These are phyloP conservation scores for Allophyes oxyacanthae DNA, from an alignment of 2,888 invertebrate species.

Conservation along the genomic window DNA sequence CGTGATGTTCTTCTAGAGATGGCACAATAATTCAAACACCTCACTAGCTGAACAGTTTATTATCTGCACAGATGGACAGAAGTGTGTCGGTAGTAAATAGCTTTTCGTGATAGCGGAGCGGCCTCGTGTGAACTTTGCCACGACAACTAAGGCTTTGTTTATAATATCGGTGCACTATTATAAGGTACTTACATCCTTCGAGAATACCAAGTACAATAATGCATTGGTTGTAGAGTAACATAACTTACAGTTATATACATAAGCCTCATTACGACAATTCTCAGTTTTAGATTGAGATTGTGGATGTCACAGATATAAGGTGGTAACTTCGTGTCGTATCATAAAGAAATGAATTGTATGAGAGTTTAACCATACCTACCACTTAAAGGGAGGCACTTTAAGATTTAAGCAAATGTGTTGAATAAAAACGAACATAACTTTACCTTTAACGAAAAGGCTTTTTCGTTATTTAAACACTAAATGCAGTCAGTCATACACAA, in stretches of 20 bases:
- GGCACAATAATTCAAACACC: conserved; percentile 63
- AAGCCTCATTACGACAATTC: conserved; percentile 51
- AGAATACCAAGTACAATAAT: conserved; percentile 18
- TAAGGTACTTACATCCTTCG: too few species aligned
- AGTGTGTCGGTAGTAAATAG: conserved; percentile 79
- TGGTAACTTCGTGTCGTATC: conserved; percentile 41
- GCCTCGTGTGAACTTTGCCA: conserved; percentile 74
- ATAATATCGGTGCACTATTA: conserved; percentile 9
- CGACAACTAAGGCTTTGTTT: conserved; percentile 49
- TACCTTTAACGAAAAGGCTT: too few species aligned
- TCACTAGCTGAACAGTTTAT: conserved; percentile 69
- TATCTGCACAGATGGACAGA: conserved; percentile 74
- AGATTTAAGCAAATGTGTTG: too few species aligned
- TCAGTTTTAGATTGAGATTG: conserved; percentile 42
- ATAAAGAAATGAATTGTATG: conserved; percentile 33
- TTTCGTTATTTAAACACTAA: too few species aligned
- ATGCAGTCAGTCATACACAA: background rate
- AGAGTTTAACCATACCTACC: too few species aligned
- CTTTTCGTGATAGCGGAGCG: conserved; percentile 72
- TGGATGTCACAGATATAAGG: conserved; percentile 32
- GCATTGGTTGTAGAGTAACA: conserved; percentile 33
- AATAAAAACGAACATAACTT: too few species aligned
- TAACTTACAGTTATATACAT: conserved; percentile 43
- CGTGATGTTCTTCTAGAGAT: conserved; percentile 43
- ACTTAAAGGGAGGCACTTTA: background rate